Base-by-base conservation (phyloP, 2,113 vertebrate genomes). In the cattle (Bos taurus) region DNA sequence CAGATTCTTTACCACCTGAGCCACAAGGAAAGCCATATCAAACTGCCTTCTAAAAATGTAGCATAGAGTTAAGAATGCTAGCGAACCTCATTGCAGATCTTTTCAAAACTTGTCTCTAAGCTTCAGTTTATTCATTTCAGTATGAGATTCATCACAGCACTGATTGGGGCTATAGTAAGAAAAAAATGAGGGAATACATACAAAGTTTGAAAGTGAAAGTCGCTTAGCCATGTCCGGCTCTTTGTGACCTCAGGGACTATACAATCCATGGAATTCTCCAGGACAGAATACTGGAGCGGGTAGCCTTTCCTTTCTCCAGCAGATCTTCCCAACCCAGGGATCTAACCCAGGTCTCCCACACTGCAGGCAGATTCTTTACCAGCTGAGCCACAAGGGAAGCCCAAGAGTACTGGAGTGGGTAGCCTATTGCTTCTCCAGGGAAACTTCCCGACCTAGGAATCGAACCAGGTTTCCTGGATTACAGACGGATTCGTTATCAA, bases 101-200 rank as follows among this genome's bases (percentile, higher is more conserved):
- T 56, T 57, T 48, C 86, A 33, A 25, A 83, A 60, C 25, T 88
- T 56, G 50, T 80, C 36, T 95, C 88, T 84, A 82, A 52, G 50
- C 7, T 40, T 94, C 11, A 26, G 21, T 90, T 88, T 95, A 83
- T 81, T 94, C 54, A 87, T 88, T 90, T 87, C 67, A 90, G 17
- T 60, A 46, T 17, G 40, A 77, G 25, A 74, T 57, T 90, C 92
- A 36, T 83, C 50, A 86, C 3, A 97, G 77, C 3, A 88, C 25
- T 17, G 57, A 60, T 54, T 87, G 64, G 43, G 26, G 4, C 26
- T 85, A 64, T 1, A 16, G 2, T 84, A 28, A 62, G 5, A 2
- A 54, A 54, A 56, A 96, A 94, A 62, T 33, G 12, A 64, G n/a
- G 74, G 16, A 56, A 25, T 59, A 23, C 3, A 56, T 14, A 28